Conservation (phyloP, 2,888 invertebrate genomes). For the Drosophila suboccidentalis region DNA sequence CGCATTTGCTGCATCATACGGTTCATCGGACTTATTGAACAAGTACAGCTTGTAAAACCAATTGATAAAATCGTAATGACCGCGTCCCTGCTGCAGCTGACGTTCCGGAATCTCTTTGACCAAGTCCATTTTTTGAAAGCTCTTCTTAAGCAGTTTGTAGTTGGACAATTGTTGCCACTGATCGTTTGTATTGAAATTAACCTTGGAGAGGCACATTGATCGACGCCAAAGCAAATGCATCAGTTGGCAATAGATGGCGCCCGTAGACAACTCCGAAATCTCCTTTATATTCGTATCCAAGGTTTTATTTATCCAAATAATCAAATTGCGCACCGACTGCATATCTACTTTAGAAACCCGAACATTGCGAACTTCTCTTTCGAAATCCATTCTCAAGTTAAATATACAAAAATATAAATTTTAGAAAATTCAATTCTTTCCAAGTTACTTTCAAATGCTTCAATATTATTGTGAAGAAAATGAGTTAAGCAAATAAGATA, state of each 20-base stretch:
- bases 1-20: background rate
- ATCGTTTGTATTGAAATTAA: background rate
- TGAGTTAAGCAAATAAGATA: background rate
- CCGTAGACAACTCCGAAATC: slow-evolving; percentile 4
- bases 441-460: too few species aligned
- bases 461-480: background rate
- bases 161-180: background rate
- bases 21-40: background rate
- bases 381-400: background rate
- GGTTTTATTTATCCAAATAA: slow-evolving; percentile 5
- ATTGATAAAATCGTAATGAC: slow-evolving; percentile 16
- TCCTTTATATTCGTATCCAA: background rate
- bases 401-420: background rate
- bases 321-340: background rate
- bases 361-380: background rate
- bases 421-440: background rate
- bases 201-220: background rate
- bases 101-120: background rate
- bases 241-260: slow-evolving; percentile 15
- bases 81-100: slow-evolving; percentile 1
- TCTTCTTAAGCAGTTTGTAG: background rate
- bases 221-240: slow-evolving; percentile 8
- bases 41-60: slow-evolving; percentile 13
- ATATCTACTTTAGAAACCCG: background rate
- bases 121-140: background rate